Percentiles rank a stretch among this genome's conserved stretches.
Conservation (phyloP, 2,797 vertebrate species). For the Antennarius maculatus region DNA sequence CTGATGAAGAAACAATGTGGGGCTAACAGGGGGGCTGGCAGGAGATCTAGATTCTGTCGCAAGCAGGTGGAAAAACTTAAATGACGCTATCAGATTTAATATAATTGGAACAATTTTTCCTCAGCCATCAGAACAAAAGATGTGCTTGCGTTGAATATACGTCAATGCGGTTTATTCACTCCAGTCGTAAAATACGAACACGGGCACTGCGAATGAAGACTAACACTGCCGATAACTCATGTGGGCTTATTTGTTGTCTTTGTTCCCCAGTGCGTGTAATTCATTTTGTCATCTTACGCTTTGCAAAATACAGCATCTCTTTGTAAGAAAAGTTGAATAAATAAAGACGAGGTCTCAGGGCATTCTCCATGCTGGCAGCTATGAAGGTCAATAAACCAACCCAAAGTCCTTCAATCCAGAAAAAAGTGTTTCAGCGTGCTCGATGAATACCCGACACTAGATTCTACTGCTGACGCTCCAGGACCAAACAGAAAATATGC, state of each 20-base stretch:
- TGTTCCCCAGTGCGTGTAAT: constrained; percentile 38
- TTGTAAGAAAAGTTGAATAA: constrained; percentile 45
- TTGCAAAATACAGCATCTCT: constrained; percentile 16
- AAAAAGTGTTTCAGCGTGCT: constrained; percentile 29
- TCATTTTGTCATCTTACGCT: constrained; percentile 39
- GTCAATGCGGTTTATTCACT: constrained; percentile 9
- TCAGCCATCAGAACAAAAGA: constrained; percentile 6
- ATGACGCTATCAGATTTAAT: background rate
- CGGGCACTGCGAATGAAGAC: constrained; percentile 19
- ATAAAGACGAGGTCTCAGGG: constrained; percentile 37
- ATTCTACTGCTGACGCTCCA: constrained; percentile 21
- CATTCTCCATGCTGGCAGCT: constrained; percentile 24
- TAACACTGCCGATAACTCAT: constrained; percentile 22
- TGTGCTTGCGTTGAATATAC: constrained; percentile 6
- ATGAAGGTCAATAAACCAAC: constrained; percentile 47
- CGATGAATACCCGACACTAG: constrained; percentile 22
- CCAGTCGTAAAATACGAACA: constrained; percentile 16
- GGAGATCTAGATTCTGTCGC: constrained; percentile 23
- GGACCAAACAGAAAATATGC: background rate
- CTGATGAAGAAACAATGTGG: constrained; percentile 32
- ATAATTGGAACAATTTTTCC: constrained; percentile 7
- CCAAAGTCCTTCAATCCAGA: constrained; percentile 4
- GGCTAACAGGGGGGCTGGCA: background rate
- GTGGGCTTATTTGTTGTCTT: constrained; percentile 23
- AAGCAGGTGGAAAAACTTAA: constrained; percentile 17